Base-by-base conservation (phyloP, 2,888 invertebrate species). In the Alentia gelatinosa region DNA sequence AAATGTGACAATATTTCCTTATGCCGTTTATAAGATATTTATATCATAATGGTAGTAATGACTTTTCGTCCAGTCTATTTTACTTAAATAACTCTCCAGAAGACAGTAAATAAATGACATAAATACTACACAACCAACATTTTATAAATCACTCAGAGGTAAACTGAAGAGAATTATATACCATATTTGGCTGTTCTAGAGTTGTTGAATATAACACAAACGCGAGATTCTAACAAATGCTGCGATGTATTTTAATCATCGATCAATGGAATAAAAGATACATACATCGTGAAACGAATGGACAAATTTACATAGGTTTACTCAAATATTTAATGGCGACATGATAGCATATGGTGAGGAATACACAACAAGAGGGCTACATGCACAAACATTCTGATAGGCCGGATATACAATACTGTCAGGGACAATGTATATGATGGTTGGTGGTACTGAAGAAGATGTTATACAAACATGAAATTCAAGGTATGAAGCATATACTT, bases 161-260 rank as follows among this genome's bases (percentile, higher is more conserved):
- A n/a, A n/a, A n/a, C n/a, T n/a, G n/a, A n/a, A n/a, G n/a, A n/a
- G n/a, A n/a, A n/a, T n/a, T n/a, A n/a, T n/a, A n/a, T n/a, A n/a
- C n/a, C n/a, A n/a, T n/a, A n/a, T n/a, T n/a, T n/a, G n/a, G n/a
- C n/a, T n/a, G n/a, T n/a, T n/a, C n/a, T n/a, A n/a, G n/a, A n/a
- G n/a, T n/a, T 30, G 26, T 30, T 1, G 30, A 39, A 37, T 1
- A 39, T 0, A 37, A 23, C 35, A 79, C 79, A 37, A 39, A 79
- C 79, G 39, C 79, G 19, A n/a, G 35, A 15, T 33, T 79, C 79
- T 79, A 79, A 79, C 79, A 79, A 79, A 79, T 79, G 79, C 79
- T 79, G 79, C 79, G 79, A 79, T 79, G 79, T 79, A 79, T 79
- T 79, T 79, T 79, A 79, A 79, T 79, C 79, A 79, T 79, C 79